Percentiles rank a stretch among this genome's conserved stretches.
These are phyloP conservation scores for Chionodraco myersi DNA, from an alignment of 2,113 vertebrate species.

Conservation along the genomic window DNA sequence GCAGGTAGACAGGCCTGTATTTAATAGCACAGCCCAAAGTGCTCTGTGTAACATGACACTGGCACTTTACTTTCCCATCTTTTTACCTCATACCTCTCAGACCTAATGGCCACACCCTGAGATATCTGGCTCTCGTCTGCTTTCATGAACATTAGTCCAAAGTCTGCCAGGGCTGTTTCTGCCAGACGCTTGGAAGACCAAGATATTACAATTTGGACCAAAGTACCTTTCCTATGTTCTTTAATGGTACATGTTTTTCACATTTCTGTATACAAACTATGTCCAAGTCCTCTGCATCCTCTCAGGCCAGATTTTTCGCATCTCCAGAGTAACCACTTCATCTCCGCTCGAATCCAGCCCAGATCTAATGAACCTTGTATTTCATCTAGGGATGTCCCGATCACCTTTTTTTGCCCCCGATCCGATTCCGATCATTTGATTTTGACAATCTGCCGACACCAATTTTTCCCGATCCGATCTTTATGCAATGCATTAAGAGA, in stretches of 20 bases:
- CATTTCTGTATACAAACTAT: conserved; percentile 20
- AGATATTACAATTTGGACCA: conserved; percentile 19
- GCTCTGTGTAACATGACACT: conserved; percentile 43
- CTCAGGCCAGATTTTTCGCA: conserved; percentile 5
- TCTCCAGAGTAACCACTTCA: neutral
- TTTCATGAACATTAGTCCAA: conserved; percentile 47
- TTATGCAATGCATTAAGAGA: no score
- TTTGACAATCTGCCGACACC: no score
- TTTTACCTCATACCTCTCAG: conserved; percentile 37
- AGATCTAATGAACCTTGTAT: conserved; percentile 4
- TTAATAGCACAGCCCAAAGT: conserved; percentile 37
- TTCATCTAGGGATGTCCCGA: neutral
- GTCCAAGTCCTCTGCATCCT: neutral
- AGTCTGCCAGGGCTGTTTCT: conserved; percentile 28
- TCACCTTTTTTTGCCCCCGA: no score
- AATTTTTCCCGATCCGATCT: no score
- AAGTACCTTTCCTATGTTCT: conserved; percentile 44
- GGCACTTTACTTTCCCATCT: conserved; percentile 24
- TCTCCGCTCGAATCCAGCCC: conserved; percentile 3
- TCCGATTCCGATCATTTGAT: no score
- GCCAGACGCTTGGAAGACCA: conserved; percentile 27
- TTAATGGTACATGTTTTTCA: conserved; percentile 18
- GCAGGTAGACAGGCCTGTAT: conserved; percentile 35
- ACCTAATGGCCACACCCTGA: conserved; percentile 32
- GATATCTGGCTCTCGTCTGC: conserved; percentile 64